Evolutionary conservation across 2,113 vertebrate species (phyloP).

Genomic region (Oncorhynchus kisutch): DNA sequence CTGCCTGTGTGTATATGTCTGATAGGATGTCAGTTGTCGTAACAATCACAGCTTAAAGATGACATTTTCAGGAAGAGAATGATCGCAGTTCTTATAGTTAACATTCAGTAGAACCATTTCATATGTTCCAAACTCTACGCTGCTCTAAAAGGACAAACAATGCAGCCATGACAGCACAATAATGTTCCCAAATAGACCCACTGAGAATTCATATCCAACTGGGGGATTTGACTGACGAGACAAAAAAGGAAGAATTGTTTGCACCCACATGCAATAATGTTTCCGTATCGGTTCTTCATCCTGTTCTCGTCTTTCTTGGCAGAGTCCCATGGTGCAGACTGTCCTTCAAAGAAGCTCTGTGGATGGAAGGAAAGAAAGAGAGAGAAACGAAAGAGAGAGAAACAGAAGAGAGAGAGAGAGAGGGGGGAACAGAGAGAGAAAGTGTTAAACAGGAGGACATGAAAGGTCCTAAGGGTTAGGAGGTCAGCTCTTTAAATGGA

Average conservation of each 20-base stretch:
- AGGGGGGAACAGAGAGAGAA: slow-evolving; percentile 50
- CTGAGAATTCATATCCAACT: no score
- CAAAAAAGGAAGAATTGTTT: slow-evolving; percentile 87
- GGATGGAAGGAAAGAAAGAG: slow-evolving; percentile 55
- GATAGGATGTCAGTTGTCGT: no score
- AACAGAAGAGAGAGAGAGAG: slow-evolving; percentile 1
- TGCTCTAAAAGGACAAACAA: no score
- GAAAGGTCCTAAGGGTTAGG: not conserved
- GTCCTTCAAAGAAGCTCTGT: slow-evolving; percentile 99
- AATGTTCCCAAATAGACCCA: no score
- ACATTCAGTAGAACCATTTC: no score
- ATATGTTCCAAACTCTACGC: no score
- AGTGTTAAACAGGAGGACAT: not conserved
- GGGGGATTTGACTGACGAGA: no score
- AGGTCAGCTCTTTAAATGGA: not conserved
- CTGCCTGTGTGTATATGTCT: slow-evolving; percentile 14
- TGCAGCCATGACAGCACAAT: no score
- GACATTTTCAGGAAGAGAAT: no score
- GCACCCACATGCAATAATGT: slow-evolving; percentile 98
- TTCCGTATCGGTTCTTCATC: slow-evolving; percentile 99
- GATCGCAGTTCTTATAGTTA: no score
- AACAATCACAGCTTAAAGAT: no score
- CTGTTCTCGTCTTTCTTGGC: slow-evolving; percentile 99
- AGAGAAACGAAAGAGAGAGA: no score
- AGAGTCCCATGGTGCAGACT: slow-evolving; percentile 96